Evolutionary conservation across 2,888 invertebrate genomes (phyloP), one percentile per base, ranked within the genome.

Genomic region (Dugesia japonica): DNA sequence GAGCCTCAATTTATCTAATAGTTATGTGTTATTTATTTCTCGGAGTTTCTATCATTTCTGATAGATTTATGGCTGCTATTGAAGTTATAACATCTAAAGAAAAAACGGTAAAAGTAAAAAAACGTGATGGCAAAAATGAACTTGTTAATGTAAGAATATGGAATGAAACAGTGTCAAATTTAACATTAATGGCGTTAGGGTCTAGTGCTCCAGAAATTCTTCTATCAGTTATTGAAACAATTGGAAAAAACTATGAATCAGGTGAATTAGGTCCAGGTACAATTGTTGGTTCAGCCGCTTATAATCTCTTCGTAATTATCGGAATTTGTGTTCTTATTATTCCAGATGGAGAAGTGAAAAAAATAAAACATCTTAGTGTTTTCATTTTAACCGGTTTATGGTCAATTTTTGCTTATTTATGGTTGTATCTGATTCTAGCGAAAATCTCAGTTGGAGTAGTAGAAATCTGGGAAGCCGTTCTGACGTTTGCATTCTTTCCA

Each of bases 131-230:
- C 79, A 91, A 92, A 79, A 89, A 89, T 17, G 91, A 93, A 82
- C 90, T 91, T 80, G 88, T 97, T 71, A 90, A 90, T 74, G 95
- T 98, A 20, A 88, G 95, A 26, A 71, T 98, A 78, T 98, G 98
- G 98, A 98, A 98, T 86, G 97, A 97, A 85, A 97, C 98, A 0
- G 97, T 98, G 71, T 95, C 95, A 79, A 98, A 98, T 86, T 87
- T 98, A 80, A 97, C 97, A 1, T 87, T 98, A 76, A 98, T 98
- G 98, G 98, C 98, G 17, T 86, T 98, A 76, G 97, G 98, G 0
- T 95, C 95, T 26, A 95, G 94, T 81, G 97, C 97, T 0, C 98
- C 98, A 0, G 98, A 98, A 86, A 98, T 98, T 83, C 87, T 98
- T 26, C 87, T 98, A 72, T 95, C 97, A 17, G 91, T 97, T 80